These are phyloP conservation scores for Nyctalus aviator DNA, from an alignment of 2,797 vertebrate genomes.

Conservation along the genomic window DNA sequence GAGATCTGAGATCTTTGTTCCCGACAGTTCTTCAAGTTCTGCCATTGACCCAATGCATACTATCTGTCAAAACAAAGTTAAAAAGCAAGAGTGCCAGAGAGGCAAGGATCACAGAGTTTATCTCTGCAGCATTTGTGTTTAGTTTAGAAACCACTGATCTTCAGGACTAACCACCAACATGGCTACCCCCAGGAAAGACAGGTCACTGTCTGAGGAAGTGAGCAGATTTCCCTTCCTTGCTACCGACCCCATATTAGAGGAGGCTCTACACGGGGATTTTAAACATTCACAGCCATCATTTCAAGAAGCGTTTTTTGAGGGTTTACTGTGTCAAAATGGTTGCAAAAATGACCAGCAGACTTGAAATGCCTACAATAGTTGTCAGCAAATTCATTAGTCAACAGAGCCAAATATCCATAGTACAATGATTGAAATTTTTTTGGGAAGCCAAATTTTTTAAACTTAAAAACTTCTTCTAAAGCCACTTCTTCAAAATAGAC, in stretches of 20 bases:
- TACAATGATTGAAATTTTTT: too few relatives aligned
- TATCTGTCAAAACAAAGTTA: constrained; percentile 88
- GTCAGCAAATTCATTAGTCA: too few relatives aligned
- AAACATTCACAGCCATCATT: not conserved
- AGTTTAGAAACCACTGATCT: not conserved
- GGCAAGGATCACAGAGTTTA: not conserved
- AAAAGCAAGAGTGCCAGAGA: not conserved
- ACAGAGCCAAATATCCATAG: too few relatives aligned
- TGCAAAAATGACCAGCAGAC: not conserved
- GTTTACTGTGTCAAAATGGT: not conserved
- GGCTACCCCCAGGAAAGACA: not conserved
- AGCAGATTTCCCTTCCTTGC: not conserved
- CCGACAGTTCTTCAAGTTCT: constrained; percentile 94
- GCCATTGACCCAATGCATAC: constrained; percentile 95
- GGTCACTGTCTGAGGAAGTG: not conserved
- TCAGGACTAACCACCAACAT: not conserved
- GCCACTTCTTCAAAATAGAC: too few relatives aligned
- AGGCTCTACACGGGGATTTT: not conserved
- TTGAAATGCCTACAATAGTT: not conserved
- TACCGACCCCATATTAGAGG: not conserved
- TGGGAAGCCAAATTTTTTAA: too few relatives aligned
- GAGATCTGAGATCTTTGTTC: constrained; percentile 94
- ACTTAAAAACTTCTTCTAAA: too few relatives aligned
- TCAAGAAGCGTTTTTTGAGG: not conserved
- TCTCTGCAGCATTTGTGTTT: not conserved